Evolutionary conservation across 2,113 vertebrate genomes (phyloP).

Genomic region (Tachysurus vachellii): DNA sequence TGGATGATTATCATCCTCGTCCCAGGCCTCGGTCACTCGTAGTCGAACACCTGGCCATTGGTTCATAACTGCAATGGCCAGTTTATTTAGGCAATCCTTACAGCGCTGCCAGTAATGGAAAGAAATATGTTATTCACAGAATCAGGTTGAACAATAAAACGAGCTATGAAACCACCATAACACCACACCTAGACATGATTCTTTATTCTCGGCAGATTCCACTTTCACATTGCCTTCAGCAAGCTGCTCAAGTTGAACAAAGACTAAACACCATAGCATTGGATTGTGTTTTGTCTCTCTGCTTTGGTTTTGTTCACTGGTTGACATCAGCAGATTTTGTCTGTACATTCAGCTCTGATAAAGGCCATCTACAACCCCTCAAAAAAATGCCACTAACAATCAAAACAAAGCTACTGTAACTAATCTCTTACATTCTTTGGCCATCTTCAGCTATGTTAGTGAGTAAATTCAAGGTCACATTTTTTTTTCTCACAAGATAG

Average conservation of each 20-base stretch:
- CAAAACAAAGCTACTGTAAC: slow-evolving; percentile 75
- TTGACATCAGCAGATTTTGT: slow-evolving; percentile 61
- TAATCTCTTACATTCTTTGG: slow-evolving; percentile 71
- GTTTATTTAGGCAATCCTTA: slow-evolving; percentile 89
- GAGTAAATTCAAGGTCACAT: slow-evolving; percentile 76
- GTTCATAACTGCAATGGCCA: slow-evolving; percentile 96
- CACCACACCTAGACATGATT: slow-evolving; percentile 12
- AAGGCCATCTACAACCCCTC: slow-evolving; percentile 58
- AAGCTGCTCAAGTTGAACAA: not conserved
- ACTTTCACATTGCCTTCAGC: slow-evolving; percentile 16
- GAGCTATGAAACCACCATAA: not conserved
- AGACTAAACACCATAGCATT: slow-evolving; percentile 38
- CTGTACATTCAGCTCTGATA: slow-evolving; percentile 57
- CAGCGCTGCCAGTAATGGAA: slow-evolving; percentile 80
- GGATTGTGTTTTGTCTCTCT: slow-evolving; percentile 41
- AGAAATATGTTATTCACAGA: slow-evolving; percentile 23
- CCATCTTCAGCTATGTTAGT: slow-evolving; percentile 68
- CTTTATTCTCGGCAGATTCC: slow-evolving; percentile 1
- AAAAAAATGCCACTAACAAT: slow-evolving; percentile 67
- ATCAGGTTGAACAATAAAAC: not conserved
- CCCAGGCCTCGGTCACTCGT: slow-evolving; percentile 96
- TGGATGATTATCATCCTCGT: slow-evolving; percentile 94
- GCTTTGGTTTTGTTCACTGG: slow-evolving; percentile 52
- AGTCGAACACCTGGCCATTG: slow-evolving; percentile 94
- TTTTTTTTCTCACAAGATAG: slow-evolving; percentile 58